phyloP scores from a whole-genome alignment of 2,888 invertebrate genomes.

The Drosophila siamana region DNA sequence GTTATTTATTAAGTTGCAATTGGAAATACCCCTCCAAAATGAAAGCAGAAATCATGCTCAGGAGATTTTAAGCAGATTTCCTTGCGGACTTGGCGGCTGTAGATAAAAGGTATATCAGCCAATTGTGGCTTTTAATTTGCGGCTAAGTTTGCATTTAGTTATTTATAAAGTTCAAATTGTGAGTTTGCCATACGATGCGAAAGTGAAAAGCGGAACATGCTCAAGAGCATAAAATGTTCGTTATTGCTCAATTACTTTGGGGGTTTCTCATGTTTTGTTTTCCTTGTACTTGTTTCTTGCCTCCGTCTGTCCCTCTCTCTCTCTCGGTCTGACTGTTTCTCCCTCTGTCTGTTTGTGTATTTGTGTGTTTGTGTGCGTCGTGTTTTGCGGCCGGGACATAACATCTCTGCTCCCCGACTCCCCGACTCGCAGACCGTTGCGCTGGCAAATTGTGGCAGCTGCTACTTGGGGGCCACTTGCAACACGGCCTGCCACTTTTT shows the following conservation, averaged over 20 bases:
- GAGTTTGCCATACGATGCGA: conserved; percentile 21
- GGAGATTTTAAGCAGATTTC: neutral
- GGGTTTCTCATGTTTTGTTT: conserved; percentile 33
- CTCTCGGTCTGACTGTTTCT: conserved; percentile 35
- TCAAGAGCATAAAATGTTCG: conserved; percentile 59
- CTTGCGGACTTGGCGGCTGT: neutral
- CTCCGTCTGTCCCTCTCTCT: neutral
- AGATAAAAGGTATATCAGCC: neutral
- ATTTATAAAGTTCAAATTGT: conserved; percentile 34
- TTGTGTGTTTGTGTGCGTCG: conserved; percentile 41
- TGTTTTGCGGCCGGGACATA: conserved; percentile 42
- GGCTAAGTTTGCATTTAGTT: conserved; percentile 14
- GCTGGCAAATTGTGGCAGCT: conserved; percentile 70
- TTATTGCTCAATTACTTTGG: conserved; percentile 55
- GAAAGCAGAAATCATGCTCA: neutral
- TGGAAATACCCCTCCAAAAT: neutral
- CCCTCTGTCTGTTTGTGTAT: neutral
- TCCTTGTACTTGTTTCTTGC: conserved; percentile 14
- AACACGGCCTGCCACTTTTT: conserved; percentile 45
- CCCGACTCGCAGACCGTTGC: too few species aligned
- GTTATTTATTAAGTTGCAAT: neutral
- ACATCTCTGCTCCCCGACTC: neutral
- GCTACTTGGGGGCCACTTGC: conserved; percentile 70
- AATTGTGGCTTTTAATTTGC: neutral
- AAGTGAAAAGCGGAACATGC: conserved; percentile 36